Evolutionary conservation across 2,888 invertebrate genomes (phyloP).

Genomic region (Heliconius erato): DNA sequence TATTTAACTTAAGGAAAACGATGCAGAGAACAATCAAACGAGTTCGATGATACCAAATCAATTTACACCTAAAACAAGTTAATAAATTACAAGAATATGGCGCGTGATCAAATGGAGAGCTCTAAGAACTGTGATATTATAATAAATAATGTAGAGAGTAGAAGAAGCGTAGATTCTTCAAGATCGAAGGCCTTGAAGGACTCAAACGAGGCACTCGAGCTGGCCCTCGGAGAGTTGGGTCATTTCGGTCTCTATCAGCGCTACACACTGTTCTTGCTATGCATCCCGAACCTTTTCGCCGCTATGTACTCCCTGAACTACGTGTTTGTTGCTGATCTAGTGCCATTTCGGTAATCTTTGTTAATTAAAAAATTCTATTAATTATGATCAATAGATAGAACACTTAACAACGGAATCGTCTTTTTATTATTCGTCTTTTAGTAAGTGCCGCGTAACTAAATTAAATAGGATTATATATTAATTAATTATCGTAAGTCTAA

Average conservation of each 20-base stretch:
- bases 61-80: neutral
- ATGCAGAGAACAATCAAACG: conserved; percentile 2
- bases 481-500: neutral
- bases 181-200: conserved; percentile 15
- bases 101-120: neutral
- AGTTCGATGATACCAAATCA: conserved; percentile 11
- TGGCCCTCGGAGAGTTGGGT: conserved; percentile 72
- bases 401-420: too few species aligned
- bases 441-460: neutral
- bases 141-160: neutral
- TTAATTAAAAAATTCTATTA: neutral
- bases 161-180: conserved; percentile 23
- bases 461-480: neutral
- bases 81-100: neutral
- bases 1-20: neutral
- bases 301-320: conserved; percentile 85
- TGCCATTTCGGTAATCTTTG: conserved; percentile 82
- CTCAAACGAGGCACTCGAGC: conserved; percentile 65
- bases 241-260: conserved; percentile 78
- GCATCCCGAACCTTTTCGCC: conserved; percentile 81
- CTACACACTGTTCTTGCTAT: conserved; percentile 70
- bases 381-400: neutral
- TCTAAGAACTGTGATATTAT: neutral
- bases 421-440: too few species aligned
- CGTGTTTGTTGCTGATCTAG: conserved; percentile 85